Percentiles rank a stretch among this genome's conserved stretches.
These are phyloP conservation scores for Styela plicata DNA, from an alignment of 23 tunicate genomes.

Conservation along the genomic window DNA sequence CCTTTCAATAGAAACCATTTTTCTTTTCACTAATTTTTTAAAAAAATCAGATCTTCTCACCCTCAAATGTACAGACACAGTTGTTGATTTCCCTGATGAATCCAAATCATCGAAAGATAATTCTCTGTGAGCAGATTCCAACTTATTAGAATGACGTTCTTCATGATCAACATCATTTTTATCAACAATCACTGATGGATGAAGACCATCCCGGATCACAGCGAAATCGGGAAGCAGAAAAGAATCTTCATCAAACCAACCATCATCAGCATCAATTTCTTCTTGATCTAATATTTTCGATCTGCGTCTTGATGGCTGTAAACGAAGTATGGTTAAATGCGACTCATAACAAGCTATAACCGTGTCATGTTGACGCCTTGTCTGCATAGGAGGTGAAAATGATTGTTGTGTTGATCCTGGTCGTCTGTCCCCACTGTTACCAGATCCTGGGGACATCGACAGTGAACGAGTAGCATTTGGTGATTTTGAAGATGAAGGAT, in stretches of 20 bases:
- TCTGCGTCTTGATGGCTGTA: neutral
- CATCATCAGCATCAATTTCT: neutral
- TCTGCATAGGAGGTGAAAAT: neutral
- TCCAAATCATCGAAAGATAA: conserved; percentile 21
- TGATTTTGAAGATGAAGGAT: neutral
- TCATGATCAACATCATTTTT: neutral
- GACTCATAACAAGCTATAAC: conserved; percentile 14
- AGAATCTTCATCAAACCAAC: neutral
- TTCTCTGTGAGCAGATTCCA: conserved; percentile 10
- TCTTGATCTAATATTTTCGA: neutral
- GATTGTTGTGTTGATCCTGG: neutral
- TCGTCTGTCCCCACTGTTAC: neutral
- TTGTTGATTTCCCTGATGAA: conserved; percentile 20
- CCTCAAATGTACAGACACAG: conserved; percentile 11
- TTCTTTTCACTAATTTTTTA: too few relatives aligned
- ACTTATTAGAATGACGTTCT: neutral
- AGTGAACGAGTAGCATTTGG: neutral
- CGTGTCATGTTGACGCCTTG: neutral
- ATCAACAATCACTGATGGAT: conserved; percentile 26
- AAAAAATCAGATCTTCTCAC: too few relatives aligned
- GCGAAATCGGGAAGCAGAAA: conserved; percentile 16
- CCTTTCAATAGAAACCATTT: too few relatives aligned
- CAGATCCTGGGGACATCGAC: conserved; percentile 15
- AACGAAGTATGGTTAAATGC: neutral
- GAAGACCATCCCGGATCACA: conserved; percentile 12